Conservation (phyloP, 2,797 vertebrate genomes). For the Amblyopsis hoosieri region DNA sequence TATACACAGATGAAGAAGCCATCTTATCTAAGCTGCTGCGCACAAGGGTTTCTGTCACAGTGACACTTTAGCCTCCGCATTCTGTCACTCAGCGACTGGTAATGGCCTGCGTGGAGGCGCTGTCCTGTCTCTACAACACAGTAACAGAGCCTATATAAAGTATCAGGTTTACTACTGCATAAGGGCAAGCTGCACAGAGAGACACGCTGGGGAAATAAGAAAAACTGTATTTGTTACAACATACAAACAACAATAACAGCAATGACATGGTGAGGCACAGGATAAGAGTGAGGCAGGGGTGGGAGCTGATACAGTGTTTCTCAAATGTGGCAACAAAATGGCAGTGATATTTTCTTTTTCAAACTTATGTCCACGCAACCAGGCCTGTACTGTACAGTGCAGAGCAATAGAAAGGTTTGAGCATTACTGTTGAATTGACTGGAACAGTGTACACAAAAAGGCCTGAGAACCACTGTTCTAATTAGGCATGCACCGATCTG, state of each 20-base stretch:
- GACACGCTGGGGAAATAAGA: constrained; percentile 3
- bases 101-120: constrained; percentile 50
- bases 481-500: too few relatives aligned
- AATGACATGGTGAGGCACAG: not conserved
- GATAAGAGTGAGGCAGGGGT: too few relatives aligned
- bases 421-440: not conserved
- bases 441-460: not conserved
- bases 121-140: constrained; percentile 44
- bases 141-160: constrained; percentile 42
- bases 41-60: constrained; percentile 49
- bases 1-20: constrained; percentile 3
- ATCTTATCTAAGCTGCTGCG: constrained; percentile 42
- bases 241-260: not conserved
- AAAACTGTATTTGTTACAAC: not conserved
- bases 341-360: too few relatives aligned
- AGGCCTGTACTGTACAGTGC: not conserved
- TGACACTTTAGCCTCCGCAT: constrained; percentile 65
- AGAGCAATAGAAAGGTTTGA: not conserved
- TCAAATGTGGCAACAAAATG: too few relatives aligned
- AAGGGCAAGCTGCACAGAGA: constrained; percentile 7
- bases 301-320: too few relatives aligned
- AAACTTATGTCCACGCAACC: too few relatives aligned
- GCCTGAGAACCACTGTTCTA: not conserved
- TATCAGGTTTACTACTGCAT: constrained; percentile 27
- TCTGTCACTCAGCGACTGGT: constrained; percentile 65